These are phyloP conservation scores for Halictus ligatus DNA, from an alignment of 2,888 invertebrate species.

Conservation along the genomic window DNA sequence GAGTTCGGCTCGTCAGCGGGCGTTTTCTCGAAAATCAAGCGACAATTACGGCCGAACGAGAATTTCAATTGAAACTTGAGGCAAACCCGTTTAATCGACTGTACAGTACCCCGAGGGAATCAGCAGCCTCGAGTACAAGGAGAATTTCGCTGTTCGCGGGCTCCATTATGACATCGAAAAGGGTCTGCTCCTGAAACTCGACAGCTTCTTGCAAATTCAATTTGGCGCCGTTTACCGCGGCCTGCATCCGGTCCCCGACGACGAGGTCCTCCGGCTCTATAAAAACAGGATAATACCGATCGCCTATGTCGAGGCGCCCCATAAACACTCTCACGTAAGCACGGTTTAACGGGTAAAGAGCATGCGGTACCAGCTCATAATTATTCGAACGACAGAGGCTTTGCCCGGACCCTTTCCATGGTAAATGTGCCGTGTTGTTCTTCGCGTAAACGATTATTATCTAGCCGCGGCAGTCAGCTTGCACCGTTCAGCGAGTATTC, in stretches of 20 bases:
- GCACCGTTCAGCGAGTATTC: not conserved
- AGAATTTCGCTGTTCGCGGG: conserved; percentile 97
- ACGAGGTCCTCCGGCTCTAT: conserved; percentile 94
- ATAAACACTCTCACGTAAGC: conserved; percentile 89
- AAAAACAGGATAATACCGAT: conserved; percentile 94
- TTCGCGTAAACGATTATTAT: not conserved
- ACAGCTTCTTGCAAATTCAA: conserved; percentile 98
- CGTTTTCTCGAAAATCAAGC: conserved; percentile 62
- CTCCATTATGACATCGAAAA: conserved; percentile 99
- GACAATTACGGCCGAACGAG: conserved; percentile 65
- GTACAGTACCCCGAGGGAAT: conserved; percentile 95
- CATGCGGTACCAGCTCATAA: conserved; percentile 2
- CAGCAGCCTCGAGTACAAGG: conserved; percentile 92
- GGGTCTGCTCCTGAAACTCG: conserved; percentile 96
- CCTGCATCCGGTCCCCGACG: conserved; percentile 91
- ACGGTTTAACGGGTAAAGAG: not conserved
- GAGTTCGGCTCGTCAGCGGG: conserved; percentile 46
- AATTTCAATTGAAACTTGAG: conserved; percentile 65
- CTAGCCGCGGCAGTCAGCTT: not conserved
- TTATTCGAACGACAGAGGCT: conserved; percentile 3
- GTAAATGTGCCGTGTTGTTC: not conserved
- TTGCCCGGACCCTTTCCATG: not conserved
- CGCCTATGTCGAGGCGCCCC: conserved; percentile 93
- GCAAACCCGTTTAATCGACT: conserved; percentile 69
- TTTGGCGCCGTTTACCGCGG: conserved; percentile 97